Evolutionary conservation across 2,888 invertebrate species (phyloP).

Genomic region (Amiota mariae): DNA sequence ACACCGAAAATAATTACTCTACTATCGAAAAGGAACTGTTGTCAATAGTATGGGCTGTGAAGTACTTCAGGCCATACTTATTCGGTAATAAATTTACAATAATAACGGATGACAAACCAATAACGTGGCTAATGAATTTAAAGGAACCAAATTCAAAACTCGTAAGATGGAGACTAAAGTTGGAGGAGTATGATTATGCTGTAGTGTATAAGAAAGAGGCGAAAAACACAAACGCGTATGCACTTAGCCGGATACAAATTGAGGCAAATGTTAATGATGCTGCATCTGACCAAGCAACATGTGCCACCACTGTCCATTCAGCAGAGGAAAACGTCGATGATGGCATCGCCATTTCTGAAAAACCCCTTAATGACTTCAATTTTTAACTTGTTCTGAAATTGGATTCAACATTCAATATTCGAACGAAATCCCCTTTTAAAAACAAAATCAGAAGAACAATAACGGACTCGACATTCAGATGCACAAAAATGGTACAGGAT

Average conservation of each 20-base stretch:
- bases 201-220: slow-evolving; percentile 35
- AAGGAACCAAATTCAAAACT: slow-evolving; percentile 34
- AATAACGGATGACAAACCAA: slow-evolving; percentile 69
- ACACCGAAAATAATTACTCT: slow-evolving; percentile 10
- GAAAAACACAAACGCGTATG: slow-evolving; percentile 39
- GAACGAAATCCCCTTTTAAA: slow-evolving; percentile 35
- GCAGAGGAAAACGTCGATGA: slow-evolving; percentile 32
- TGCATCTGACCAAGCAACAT: too few relatives aligned
- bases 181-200: slow-evolving; percentile 39
- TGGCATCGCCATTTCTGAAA: slow-evolving; percentile 37
- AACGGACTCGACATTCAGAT: slow-evolving; percentile 28
- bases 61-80: slow-evolving; percentile 65
- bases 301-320: too few relatives aligned
- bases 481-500: slow-evolving; percentile 24
- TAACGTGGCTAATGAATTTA: slow-evolving; percentile 45
- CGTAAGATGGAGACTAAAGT: slow-evolving; percentile 35
- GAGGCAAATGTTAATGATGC: slow-evolving; percentile 25
- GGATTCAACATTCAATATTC: slow-evolving; percentile 3
- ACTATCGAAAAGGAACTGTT: slow-evolving; percentile 55
- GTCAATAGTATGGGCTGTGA: slow-evolving; percentile 26
- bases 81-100: slow-evolving; percentile 66
- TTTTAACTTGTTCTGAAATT: slow-evolving; percentile 31
- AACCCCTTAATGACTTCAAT: slow-evolving; percentile 43
- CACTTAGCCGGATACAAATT: slow-evolving; percentile 38
- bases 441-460: slow-evolving; percentile 33